These are phyloP conservation scores for Cossypha dichroa DNA, from an alignment of 2,797 vertebrate species.

Conservation along the genomic window DNA sequence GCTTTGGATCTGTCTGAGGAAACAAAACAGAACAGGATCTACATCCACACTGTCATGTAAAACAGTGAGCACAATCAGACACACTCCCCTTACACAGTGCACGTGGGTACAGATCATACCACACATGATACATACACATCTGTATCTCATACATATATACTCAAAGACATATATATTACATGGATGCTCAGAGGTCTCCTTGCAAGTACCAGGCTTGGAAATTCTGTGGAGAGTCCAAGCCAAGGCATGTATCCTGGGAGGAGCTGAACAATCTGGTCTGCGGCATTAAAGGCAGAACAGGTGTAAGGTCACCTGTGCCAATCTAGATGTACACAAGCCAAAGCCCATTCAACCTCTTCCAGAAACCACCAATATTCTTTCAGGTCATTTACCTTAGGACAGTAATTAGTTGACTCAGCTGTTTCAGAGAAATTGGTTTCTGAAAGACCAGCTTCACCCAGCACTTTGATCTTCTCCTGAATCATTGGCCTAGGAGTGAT, in stretches of 20 bases:
- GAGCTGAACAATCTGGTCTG: not conserved
- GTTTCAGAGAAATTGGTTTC: constrained; percentile 89
- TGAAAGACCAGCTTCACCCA: constrained; percentile 93
- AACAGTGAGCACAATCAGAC: not conserved
- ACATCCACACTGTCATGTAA: not conserved
- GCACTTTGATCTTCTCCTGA: constrained; percentile 91
- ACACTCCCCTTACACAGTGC: not conserved
- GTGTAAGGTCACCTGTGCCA: not conserved
- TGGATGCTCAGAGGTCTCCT: not conserved
- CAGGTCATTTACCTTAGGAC: constrained; percentile 77
- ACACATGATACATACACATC: not conserved
- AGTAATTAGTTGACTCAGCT: constrained; percentile 83
- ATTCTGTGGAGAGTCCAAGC: not conserved
- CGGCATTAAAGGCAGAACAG: not conserved
- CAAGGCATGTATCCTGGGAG: not conserved
- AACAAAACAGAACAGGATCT: not conserved
- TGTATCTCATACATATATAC: not conserved
- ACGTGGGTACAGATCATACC: too few species aligned
- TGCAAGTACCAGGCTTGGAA: not conserved
- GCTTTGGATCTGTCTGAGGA: constrained; percentile 81
- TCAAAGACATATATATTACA: not conserved
- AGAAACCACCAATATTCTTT: not conserved
- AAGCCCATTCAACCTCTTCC: not conserved
- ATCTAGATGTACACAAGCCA: not conserved
- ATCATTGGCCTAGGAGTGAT: constrained; percentile 89